These are phyloP conservation scores for Mareca penelope DNA, from an alignment of 2,797 vertebrate genomes.

Conservation along the genomic window DNA sequence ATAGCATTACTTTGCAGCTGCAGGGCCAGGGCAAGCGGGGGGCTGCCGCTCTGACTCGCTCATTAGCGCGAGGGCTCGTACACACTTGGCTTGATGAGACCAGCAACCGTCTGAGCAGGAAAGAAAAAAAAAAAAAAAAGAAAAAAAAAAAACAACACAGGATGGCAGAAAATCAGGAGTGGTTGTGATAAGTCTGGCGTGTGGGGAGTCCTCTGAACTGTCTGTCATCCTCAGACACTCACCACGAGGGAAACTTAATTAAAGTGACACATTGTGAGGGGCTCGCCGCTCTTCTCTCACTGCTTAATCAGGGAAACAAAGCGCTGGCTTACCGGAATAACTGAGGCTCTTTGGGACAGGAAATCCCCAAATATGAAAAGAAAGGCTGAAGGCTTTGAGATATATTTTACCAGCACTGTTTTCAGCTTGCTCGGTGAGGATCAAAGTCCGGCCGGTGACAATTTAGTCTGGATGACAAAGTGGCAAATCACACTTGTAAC, in stretches of 20 bases:
- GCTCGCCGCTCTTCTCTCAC: neutral
- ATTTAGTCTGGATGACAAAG: neutral
- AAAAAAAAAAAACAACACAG: neutral
- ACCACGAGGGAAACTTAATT: neutral
- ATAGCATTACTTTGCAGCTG: neutral
- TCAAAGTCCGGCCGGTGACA: neutral
- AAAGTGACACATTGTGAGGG: neutral
- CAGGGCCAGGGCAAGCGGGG: neutral
- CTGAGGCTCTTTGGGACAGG: neutral
- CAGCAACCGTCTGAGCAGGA: neutral
- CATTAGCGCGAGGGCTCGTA: neutral
- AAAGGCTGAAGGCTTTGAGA: neutral
- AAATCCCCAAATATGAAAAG: neutral
- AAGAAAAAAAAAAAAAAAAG: neutral
- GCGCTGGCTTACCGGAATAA: neutral
- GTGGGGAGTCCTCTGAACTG: neutral
- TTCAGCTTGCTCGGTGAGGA: neutral
- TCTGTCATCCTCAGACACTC: neutral
- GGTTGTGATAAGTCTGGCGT: neutral
- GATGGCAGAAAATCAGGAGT: neutral
- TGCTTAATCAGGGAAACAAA: conserved; percentile 4
- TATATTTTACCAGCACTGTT: neutral
- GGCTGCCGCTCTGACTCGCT: neutral
- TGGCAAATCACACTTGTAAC: neutral
- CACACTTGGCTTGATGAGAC: accelerated